Percentiles rank a stretch among this genome's conserved stretches.
phyloP scores from a whole-genome alignment of 2,888 invertebrate species.

The Andrena praecox region DNA sequence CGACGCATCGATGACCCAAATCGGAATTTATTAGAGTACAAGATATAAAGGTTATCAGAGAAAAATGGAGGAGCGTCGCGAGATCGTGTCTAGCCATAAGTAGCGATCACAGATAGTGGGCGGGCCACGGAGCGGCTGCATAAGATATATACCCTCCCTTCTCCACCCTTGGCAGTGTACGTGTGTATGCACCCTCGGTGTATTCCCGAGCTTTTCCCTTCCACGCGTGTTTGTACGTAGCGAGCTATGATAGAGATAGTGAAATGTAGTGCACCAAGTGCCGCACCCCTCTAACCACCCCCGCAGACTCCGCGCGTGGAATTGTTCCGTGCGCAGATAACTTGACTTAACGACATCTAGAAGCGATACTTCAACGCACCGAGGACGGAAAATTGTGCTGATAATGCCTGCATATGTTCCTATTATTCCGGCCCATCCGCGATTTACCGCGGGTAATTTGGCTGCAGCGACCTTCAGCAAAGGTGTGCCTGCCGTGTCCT shows the following conservation, averaged over 20 bases:
- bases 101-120: conserved; percentile 77
- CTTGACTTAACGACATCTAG: conserved; percentile 74
- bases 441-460: conserved; percentile 1
- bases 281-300: background rate
- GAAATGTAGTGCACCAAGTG: conserved; percentile 68
- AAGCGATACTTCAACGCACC: conserved; percentile 65
- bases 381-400: conserved; percentile 60
- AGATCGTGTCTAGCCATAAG: conserved; percentile 82
- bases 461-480: background rate
- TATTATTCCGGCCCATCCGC: conserved; percentile 44
- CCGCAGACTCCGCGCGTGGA: conserved; percentile 38
- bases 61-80: conserved; percentile 69
- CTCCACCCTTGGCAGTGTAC: background rate
- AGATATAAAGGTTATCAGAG: conserved; percentile 75
- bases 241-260: conserved; percentile 71
- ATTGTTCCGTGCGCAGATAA: conserved; percentile 75
- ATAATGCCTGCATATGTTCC: conserved; percentile 61
- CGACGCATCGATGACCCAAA: conserved; percentile 71
- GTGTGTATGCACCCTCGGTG: conserved; percentile 20
- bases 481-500: background rate
- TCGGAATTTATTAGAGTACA: conserved; percentile 77
- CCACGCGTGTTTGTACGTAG: conserved; percentile 52
- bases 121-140: conserved; percentile 61
- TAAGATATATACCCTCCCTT: conserved; percentile 65
- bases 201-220: conserved; percentile 31